A percentile compares a stretch with the other conserved stretches of the same genome.
Conservation (phyloP, 2,797 vertebrate species). For the Urosaurus nigricauda region DNA sequence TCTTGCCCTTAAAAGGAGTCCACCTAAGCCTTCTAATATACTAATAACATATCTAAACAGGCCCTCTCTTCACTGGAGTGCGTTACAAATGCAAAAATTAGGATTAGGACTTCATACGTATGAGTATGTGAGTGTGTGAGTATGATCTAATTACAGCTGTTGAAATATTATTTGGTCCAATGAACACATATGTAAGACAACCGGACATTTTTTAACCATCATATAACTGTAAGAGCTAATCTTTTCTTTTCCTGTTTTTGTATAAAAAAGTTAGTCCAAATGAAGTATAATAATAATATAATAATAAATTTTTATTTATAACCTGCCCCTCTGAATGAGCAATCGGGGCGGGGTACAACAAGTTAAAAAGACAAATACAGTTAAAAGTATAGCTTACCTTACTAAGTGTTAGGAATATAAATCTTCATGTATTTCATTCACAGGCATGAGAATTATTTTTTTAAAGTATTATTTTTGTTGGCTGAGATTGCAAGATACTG, state of each 20-base stretch:
- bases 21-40: fast-evolving
- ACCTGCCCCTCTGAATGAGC: no score
- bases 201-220: neutral
- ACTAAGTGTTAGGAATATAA: neutral
- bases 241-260: neutral
- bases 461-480: no score
- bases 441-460: neutral
- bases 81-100: neutral
- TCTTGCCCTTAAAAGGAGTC: neutral
- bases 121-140: fast-evolving
- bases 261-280: neutral
- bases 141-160: neutral
- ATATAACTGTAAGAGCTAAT: neutral
- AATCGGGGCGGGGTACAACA: no score
- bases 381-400: no score
- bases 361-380: no score
- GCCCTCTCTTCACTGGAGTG: conserved; percentile 2
- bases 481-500: no score
- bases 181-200: neutral
- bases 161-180: neutral
- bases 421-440: neutral
- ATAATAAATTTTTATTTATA: no score
- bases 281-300: no score
- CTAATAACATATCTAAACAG: conserved; percentile 9
- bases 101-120: neutral